Percentiles rank a stretch among this genome's conserved stretches.
Conservation (phyloP, 2,888 invertebrate species). For the Branchinecta sandiegonensis region DNA sequence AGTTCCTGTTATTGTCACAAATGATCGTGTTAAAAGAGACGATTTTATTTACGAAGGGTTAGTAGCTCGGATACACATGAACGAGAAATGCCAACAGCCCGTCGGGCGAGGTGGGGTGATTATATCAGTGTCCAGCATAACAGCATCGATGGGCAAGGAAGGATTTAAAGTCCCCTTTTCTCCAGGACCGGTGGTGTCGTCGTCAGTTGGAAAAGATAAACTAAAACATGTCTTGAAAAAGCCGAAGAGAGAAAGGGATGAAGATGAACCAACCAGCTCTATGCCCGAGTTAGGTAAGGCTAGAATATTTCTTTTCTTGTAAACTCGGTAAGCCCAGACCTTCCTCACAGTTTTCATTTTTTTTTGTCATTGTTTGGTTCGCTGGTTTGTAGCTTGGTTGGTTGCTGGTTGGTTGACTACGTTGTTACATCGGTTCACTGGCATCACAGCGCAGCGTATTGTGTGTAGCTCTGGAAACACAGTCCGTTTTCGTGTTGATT, state of each 20-base stretch:
- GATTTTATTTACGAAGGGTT: background rate
- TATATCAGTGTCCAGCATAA: conserved; percentile 1
- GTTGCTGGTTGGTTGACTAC: no score
- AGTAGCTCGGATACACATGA: background rate
- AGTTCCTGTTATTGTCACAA: background rate
- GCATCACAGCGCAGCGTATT: no score
- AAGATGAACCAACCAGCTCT: background rate
- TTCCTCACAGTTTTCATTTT: no score
- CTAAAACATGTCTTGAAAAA: background rate
- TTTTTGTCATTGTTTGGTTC: no score
- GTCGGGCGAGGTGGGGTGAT: conserved; percentile 1
- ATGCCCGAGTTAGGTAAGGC: conserved; percentile 3
- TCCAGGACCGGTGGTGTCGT: background rate
- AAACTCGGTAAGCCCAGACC: no score
- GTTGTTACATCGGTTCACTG: no score
- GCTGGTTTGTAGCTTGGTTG: no score
- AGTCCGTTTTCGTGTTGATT: no score
- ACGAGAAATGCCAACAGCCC: background rate
- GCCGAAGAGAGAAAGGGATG: background rate
- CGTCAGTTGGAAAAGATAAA: background rate
- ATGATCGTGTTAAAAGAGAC: background rate
- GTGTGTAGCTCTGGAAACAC: no score
- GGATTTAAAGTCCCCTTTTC: conserved; percentile 11
- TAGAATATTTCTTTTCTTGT: background rate
- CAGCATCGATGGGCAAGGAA: conserved; percentile 15